Evolutionary conservation across 2,888 invertebrate genomes (phyloP), one percentile per base, ranked within the genome.

Genomic region (Sarcophaga subvicina): DNA sequence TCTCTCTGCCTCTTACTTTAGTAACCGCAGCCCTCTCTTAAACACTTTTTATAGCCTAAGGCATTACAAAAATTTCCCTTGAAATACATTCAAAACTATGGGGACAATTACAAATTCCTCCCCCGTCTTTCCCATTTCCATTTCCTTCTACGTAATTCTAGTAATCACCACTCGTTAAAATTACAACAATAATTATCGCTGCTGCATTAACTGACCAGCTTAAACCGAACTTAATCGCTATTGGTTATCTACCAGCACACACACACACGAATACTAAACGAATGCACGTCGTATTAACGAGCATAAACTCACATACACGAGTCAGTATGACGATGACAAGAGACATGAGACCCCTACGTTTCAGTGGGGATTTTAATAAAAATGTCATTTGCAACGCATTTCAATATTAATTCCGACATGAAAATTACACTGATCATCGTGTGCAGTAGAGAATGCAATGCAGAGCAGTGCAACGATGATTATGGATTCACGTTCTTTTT

Each of bases 341-440:
- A 37, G 37, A 37, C 37, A 37, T 37, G 37, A 37, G 10, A 37
- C 37, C 37, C 14, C 5, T 45, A 59, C 37, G 62, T 54, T n/a
- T 17, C 14, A 54, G 54, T 17, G 54, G 54, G 45, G 12, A 77
- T 59, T 76, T 54, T 67, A 72, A 71, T 67, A 69, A 72, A 64
- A 82, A 82, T 83, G 62, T 70, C 25, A 75, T 64, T 80, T 79
- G 49, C 17, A 73, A 80, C 8, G 66, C 60, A 76, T 76, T 69
- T 47, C 22, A 64, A 71, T 69, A 71, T 76, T 71, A 66, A 78
- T 71, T 83, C 83, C 77, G 82, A 71, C 60, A 66, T 60, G 22
- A 60, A 71, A n/a, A 62, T 54, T 59, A 76, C 47, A 20, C 71
- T 66, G 71, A 27, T 66, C 54, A 10, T 17, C 20, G 62, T 8